phyloP scores from a whole-genome alignment of 2,113 vertebrate species.

The Dasyurus viverrinus region DNA sequence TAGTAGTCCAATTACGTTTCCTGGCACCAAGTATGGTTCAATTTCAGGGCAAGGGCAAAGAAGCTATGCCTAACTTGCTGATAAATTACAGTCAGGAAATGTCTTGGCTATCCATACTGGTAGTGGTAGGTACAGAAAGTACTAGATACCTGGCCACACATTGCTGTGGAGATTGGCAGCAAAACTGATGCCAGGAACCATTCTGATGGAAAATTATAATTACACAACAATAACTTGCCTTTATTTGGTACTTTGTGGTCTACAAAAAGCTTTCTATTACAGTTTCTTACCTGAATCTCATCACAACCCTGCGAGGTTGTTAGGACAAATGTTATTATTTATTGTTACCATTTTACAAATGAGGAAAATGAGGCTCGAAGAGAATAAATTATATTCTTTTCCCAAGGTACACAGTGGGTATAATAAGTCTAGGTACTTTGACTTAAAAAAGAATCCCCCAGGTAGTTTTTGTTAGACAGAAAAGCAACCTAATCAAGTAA shows the following conservation, averaged over 20 bases:
- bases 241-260: neutral
- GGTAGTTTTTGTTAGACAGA: neutral
- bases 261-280: neutral
- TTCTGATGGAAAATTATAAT: slow-evolving; percentile 3
- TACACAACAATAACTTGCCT: neutral
- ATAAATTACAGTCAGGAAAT: neutral
- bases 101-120: neutral
- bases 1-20: slow-evolving; percentile 9
- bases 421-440: neutral
- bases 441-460: no score
- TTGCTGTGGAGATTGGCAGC: neutral
- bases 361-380: neutral
- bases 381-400: neutral
- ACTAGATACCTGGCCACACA: neutral
- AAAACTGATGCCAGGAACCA: slow-evolving; percentile 17
- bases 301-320: neutral
- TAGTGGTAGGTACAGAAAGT: slow-evolving; percentile 16
- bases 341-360: neutral
- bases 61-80: neutral
- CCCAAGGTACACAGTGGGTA: neutral
- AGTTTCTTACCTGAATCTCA: neutral
- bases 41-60: slow-evolving; percentile 31
- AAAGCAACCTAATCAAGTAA: neutral
- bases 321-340: neutral
- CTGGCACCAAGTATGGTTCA: slow-evolving; percentile 35